Evolutionary conservation across 1,140 invertebrate genomes (phyloP).

Genomic region (Drosophila prosaltans): DNA sequence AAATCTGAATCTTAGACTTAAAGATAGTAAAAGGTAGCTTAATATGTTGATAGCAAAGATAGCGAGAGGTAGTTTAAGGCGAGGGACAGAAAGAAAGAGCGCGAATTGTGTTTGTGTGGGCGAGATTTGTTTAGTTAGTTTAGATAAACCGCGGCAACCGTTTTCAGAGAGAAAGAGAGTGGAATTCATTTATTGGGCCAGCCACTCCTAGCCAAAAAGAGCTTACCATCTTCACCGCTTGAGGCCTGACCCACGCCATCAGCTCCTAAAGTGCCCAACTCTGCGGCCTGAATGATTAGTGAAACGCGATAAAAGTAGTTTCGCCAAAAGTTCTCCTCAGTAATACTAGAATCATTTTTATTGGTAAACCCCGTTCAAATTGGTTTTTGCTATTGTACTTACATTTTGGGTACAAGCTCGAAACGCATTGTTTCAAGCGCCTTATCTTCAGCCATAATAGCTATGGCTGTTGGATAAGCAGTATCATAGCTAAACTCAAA

Average conservation of each 20-base stretch:
- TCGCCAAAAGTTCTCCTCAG: conserved; percentile 99
- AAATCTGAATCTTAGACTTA: conserved; percentile 68
- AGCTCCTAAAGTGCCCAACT: conserved; percentile 85
- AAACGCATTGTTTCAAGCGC: conserved; percentile 99
- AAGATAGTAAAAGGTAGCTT: conserved; percentile 40
- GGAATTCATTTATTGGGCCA: not conserved
- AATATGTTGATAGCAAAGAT: conserved; percentile 43
- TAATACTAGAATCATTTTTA: conserved; percentile 88
- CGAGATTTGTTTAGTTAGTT: conserved; percentile 48
- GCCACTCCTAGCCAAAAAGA: conserved; percentile 7
- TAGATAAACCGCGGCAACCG: conserved; percentile 3
- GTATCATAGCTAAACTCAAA: conserved; percentile 98
- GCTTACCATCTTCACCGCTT: conserved; percentile 83
- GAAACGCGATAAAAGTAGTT: conserved; percentile 99
- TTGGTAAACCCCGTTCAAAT: not conserved
- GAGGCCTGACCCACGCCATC: conserved; percentile 82
- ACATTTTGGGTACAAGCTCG: conserved; percentile 99
- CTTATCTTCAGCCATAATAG: conserved; percentile 96
- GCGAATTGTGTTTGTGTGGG: conserved; percentile 66
- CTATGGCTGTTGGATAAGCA: conserved; percentile 95
- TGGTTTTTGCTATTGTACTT: conserved; percentile 82
- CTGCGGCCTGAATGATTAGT: conserved; percentile 97
- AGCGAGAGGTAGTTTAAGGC: conserved; percentile 26
- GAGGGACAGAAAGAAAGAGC: conserved; percentile 57
- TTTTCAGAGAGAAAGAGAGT: conserved; percentile 1